phyloP scores from a whole-genome alignment of 2,888 invertebrate species.

The Hipparchia semele region DNA sequence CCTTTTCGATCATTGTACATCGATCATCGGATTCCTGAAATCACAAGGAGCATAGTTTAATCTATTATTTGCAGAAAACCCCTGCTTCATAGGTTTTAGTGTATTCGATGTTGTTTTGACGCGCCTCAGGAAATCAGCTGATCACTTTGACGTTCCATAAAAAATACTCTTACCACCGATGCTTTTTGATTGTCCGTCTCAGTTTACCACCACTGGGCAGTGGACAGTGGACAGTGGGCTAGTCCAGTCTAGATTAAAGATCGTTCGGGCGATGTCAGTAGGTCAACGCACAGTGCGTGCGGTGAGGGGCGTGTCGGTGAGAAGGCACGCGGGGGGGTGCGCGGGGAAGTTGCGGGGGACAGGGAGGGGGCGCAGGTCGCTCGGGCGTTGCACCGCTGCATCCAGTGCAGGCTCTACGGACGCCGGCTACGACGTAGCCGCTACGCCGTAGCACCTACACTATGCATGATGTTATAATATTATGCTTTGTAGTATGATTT shows the following conservation, averaged over 20 bases:
- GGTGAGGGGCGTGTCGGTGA: conserved; percentile 53
- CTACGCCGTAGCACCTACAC: conserved; percentile 55
- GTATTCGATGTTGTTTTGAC: background rate
- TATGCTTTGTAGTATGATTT: conserved; percentile 42
- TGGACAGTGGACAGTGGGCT: conserved; percentile 31
- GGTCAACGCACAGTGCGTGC: conserved; percentile 81
- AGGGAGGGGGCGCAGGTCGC: conserved; percentile 49
- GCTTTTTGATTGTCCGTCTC: conserved; percentile 40
- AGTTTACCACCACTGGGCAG: conserved; percentile 48
- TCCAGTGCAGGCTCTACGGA: conserved; percentile 67
- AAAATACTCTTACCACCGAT: background rate
- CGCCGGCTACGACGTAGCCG: conserved; percentile 61
- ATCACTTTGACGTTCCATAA: conserved; percentile 22
- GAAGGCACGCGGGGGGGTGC: conserved; percentile 40
- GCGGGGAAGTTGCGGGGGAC: conserved; percentile 42
- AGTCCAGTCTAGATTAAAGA: conserved; percentile 73
- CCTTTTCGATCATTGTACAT: background rate
- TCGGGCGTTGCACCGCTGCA: conserved; percentile 77
- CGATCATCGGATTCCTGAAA: background rate
- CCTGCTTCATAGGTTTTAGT: conserved; percentile 12
- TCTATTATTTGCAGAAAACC: conserved; percentile 10
- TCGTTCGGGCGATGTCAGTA: conserved; percentile 62
- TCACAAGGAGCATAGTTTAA: background rate
- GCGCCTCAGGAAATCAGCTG: conserved; percentile 33
- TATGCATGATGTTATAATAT: conserved; percentile 38